phyloP scores from a whole-genome alignment of 2,113 vertebrate species.

The Sardina pilchardus region DNA sequence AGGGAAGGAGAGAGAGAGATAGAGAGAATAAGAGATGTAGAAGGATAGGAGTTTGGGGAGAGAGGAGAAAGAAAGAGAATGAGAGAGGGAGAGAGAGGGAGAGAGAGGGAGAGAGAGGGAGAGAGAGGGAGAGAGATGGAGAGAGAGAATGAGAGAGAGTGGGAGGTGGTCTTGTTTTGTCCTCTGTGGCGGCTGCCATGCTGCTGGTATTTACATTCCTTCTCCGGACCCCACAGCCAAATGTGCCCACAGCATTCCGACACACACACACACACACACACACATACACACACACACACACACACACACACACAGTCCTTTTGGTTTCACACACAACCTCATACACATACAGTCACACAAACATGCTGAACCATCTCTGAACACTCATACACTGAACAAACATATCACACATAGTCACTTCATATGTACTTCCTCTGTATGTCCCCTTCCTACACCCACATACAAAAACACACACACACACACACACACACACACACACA shows the following conservation, averaged over 20 bases:
- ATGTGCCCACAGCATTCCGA: not conserved
- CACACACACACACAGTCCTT: not conserved
- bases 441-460: not conserved
- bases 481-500: not conserved
- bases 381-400: not conserved
- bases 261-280: slow-evolving; percentile 23
- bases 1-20: not conserved
- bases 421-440: too few species aligned
- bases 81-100: not conserved
- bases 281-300: not conserved
- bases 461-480: not conserved
- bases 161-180: not conserved
- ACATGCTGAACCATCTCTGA: not conserved
- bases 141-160: not conserved
- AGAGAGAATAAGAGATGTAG: not conserved
- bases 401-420: not conserved
- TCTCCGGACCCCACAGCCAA: not conserved
- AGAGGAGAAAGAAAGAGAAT: not conserved
- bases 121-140: not conserved
- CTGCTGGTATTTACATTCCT: slow-evolving; percentile 30
- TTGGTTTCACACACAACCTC: not conserved
- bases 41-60: not conserved
- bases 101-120: not conserved
- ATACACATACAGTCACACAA: not conserved
- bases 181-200: not conserved